phyloP scores from a whole-genome alignment of 2,113 vertebrate genomes.

The Hemiprocne comata region DNA sequence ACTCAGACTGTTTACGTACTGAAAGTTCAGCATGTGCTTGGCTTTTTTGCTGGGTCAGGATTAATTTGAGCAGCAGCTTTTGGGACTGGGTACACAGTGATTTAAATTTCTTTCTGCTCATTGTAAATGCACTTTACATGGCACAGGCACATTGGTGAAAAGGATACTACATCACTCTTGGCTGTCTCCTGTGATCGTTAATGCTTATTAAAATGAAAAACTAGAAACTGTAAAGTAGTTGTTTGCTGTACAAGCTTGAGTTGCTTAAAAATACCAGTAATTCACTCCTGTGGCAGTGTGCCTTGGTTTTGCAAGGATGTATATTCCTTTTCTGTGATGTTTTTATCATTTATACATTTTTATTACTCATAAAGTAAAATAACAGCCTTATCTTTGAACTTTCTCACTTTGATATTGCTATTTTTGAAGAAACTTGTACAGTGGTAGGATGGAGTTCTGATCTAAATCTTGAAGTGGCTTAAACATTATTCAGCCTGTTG shows the following conservation, averaged over 20 bases:
- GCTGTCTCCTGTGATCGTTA: background rate
- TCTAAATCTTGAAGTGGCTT: background rate
- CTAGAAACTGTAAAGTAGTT: background rate
- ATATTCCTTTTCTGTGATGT: background rate
- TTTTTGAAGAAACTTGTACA: background rate
- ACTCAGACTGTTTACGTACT: background rate
- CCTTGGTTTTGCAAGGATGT: background rate
- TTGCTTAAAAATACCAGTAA: background rate
- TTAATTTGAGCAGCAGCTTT: background rate
- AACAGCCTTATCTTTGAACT: background rate
- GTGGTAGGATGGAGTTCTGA: background rate
- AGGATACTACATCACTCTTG: background rate
- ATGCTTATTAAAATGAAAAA: constrained; percentile 39
- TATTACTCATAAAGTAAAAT: constrained; percentile 26
- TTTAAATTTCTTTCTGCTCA: background rate
- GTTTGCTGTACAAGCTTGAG: background rate
- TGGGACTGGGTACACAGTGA: background rate
- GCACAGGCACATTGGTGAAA: background rate
- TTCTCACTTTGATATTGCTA: background rate
- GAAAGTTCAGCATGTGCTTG: background rate
- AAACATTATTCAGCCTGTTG: background rate
- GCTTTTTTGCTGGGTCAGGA: background rate
- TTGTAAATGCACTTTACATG: background rate
- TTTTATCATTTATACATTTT: constrained; percentile 1
- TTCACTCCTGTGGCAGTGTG: background rate